Percentiles rank a stretch among this genome's conserved stretches.
Conservation (phyloP, 2,888 invertebrate genomes). For the Loripinus fragilis region DNA sequence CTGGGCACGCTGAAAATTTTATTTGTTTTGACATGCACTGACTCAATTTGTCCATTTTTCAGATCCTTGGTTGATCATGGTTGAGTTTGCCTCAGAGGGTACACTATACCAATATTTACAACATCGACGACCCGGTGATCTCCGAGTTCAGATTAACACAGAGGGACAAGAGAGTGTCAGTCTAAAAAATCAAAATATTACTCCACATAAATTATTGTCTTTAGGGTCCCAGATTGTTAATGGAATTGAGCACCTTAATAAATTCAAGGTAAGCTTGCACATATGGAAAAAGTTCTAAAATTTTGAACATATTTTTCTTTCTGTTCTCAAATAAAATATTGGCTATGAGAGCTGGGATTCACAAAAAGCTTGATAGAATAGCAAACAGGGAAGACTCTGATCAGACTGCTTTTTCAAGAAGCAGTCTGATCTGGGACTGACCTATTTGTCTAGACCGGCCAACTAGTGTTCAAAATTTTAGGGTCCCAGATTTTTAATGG, state of each 20-base stretch:
- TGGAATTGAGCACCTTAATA: slow-evolving; percentile 75
- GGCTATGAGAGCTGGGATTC: no score
- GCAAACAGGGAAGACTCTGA: no score
- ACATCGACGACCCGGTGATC: slow-evolving; percentile 72
- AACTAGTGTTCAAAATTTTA: no score
- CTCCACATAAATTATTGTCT: slow-evolving; percentile 71
- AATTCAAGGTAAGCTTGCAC: slow-evolving; percentile 79
- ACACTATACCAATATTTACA: slow-evolving; percentile 74
- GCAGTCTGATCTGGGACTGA: no score
- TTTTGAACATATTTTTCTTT: no score
- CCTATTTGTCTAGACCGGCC: no score
- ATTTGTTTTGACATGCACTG: no score
- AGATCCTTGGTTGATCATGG: slow-evolving; percentile 79
- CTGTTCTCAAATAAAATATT: no score
- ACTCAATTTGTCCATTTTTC: slow-evolving; percentile 19
- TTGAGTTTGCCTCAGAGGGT: slow-evolving; percentile 76
- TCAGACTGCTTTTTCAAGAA: no score
- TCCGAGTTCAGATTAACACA: slow-evolving; percentile 69
- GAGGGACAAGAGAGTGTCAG: slow-evolving; percentile 67
- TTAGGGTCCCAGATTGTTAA: slow-evolving; percentile 73
- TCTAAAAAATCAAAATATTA: slow-evolving; percentile 67
- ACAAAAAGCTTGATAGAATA: no score
- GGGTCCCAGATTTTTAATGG: slow-evolving; percentile 74
- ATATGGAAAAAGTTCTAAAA: no score
- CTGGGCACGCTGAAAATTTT: no score